Evolutionary conservation across 37 sponge, comb jelly and placozoan species (phyloP), one percentile per base, ranked within the genome.

Genomic region (Aphrocallistes beatrix): DNA sequence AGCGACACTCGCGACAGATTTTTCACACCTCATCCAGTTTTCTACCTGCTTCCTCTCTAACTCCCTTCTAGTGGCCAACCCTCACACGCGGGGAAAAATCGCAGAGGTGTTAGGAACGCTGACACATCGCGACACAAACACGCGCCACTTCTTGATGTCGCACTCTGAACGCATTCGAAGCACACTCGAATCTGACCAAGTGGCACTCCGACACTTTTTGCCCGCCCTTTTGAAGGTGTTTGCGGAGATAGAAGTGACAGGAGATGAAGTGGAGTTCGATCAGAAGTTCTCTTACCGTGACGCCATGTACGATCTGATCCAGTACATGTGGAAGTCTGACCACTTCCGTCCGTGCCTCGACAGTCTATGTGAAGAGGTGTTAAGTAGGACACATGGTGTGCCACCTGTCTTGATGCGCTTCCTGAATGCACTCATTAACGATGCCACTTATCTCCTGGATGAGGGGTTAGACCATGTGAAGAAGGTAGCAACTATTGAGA

Each of bases 361-460:
- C 1, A 19, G 30, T 1, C 84, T 96, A 28, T 39, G 85, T 75
- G 45, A 90, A 37, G 86, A 93, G 92, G 96, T 90, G 51, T 49
- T 83, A 23, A 40, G 37, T n/a, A 37, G 30, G 38, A 34, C 60
- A 0, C 38, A 38, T 9, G 36, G 51, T 21, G 82, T 84, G 38
- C 81, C 84, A 34, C 91, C 93, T 19, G 36, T 90, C 1, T 93
- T 94, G 23, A 90, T 94, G 23, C 38, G 87, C 37, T 99, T 96
- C 81, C 87, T 96, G 51, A 94, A 99, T 85, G 91, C 96, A 91
- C 88, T 99, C 51, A 40, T 99, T 25, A 99, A 99, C 86, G 99
- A 99, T 86, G 94, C 96, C 51, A 95, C 90, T 23, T 85, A 94
- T n/a, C 90, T 95, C 51, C 86, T 99, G 40, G 99, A 99, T 38